Conservation (phyloP, 2,113 vertebrate species). For the Laticauda colubrina region DNA sequence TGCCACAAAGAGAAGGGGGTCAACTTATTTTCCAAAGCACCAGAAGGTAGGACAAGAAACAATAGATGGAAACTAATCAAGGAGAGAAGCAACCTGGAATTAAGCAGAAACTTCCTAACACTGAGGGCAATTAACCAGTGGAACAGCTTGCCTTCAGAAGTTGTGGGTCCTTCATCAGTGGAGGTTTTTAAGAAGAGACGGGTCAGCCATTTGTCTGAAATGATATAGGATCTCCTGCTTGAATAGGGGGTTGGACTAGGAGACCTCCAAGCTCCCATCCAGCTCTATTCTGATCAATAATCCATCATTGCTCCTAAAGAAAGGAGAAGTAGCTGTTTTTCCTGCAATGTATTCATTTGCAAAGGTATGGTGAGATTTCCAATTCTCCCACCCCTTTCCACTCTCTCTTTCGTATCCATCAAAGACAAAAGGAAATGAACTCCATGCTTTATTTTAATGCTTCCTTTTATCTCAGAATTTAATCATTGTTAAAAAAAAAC, state of each 20-base stretch:
- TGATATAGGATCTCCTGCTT: background rate
- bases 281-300: background rate
- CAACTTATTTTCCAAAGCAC: too few species aligned
- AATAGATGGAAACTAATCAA: too few species aligned
- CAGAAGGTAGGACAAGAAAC: too few species aligned
- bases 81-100: too few species aligned
- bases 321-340: constrained; percentile 18
- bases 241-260: background rate
- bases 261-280: background rate
- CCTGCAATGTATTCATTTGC: constrained; percentile 16
- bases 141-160: too few species aligned
- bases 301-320: background rate
- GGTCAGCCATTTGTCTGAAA: background rate
- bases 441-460: constrained; percentile 69
- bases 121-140: too few species aligned
- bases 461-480: constrained; percentile 71
- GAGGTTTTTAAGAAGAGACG: too few species aligned
- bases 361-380: background rate
- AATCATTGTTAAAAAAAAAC: constrained; percentile 59
- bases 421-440: constrained; percentile 64
- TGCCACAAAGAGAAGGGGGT: too few species aligned
- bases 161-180: too few species aligned
- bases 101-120: too few species aligned
- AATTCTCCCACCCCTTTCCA: constrained; percentile 22
- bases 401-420: constrained; percentile 61